Evolutionary conservation across 2,113 vertebrate genomes (phyloP).

Genomic region (Spilogale gracilis): DNA sequence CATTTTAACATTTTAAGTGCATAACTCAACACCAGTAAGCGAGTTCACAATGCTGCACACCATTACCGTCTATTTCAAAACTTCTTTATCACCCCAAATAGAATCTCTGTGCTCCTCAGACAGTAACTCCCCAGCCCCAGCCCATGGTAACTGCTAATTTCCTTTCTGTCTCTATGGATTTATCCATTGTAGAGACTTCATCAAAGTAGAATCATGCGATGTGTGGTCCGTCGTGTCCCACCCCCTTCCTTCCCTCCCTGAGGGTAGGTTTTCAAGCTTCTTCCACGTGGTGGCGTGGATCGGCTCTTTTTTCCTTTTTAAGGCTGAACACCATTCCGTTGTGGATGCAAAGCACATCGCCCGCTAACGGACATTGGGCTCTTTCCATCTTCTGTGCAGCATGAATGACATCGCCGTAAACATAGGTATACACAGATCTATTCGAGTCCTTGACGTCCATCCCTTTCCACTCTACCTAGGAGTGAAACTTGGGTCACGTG

Average conservation of each 20-base stretch:
- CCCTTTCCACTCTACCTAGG: background rate
- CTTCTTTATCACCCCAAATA: background rate
- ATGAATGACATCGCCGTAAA: background rate
- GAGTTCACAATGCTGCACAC: too few species aligned
- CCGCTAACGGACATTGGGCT: background rate
- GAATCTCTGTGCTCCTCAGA: background rate
- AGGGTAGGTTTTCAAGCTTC: background rate
- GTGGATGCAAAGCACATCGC: rapidly evolving
- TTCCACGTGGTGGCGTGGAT: rapidly evolving
- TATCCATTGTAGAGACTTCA: background rate
- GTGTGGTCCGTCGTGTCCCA: background rate
- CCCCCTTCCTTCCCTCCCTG: background rate
- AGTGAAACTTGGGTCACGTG: background rate
- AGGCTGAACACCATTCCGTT: background rate
- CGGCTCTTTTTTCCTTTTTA: background rate
- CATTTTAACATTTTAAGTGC: background rate
- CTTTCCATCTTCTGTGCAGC: background rate
- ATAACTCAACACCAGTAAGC: background rate
- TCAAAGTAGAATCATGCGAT: background rate
- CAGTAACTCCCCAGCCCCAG: background rate
- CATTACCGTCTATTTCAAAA: background rate
- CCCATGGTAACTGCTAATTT: background rate
- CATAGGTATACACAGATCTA: background rate
- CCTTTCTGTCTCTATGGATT: background rate
- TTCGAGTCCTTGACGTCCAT: background rate